Base-by-base conservation (phyloP, 2,113 vertebrate species). In the Strix uralensis region DNA sequence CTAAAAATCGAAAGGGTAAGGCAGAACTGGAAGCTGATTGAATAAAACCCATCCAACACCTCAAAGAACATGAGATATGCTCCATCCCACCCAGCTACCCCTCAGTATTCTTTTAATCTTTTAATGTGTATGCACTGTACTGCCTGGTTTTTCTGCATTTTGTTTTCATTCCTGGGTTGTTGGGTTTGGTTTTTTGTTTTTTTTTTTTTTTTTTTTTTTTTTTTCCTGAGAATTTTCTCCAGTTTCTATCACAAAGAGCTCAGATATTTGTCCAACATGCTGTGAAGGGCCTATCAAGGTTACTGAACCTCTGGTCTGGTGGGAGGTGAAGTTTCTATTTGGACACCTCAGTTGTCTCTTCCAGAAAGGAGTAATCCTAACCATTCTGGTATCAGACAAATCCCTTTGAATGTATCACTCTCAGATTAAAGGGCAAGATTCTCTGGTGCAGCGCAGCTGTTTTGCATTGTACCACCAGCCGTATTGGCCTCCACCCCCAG, bases 1-100 rank as follows among this genome's bases (percentile, higher is more conserved):
- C 98, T 99, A 46, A 99, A 99, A 98, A 99, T 99, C 88, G 99
- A 99, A 98, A 98, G 98, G 99, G 99, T 99, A 98, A 98, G 94
- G 13, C 36, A 80, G 25, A 29, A 14, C 15, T 49, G 17, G 36
- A 91, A 88, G 15, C 9, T 26, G 16, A 54, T 59, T 4, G 10
- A 84, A 59, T 84, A 61, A 79, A 85, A 69, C 12, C 22, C 14
- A 55, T 62, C 40, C 14, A 84, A 5, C 14, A 74, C 16, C 38
- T 25, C 19, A 72, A 57, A 92, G 38, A 90, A 80, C 18, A 29
- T 80, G 38, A 82, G 23, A 62, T 49, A 22, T 71, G 15, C 46
- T 71, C 51, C 40, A 79, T 81, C n/a, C 46, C 22, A 55, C 52
- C 11, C 46, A 66, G 20, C 13, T 86, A n/a, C 15, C 27, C 18